Conservation (phyloP, 2,888 invertebrate species). For the Eudasyphora cyanicolor region DNA sequence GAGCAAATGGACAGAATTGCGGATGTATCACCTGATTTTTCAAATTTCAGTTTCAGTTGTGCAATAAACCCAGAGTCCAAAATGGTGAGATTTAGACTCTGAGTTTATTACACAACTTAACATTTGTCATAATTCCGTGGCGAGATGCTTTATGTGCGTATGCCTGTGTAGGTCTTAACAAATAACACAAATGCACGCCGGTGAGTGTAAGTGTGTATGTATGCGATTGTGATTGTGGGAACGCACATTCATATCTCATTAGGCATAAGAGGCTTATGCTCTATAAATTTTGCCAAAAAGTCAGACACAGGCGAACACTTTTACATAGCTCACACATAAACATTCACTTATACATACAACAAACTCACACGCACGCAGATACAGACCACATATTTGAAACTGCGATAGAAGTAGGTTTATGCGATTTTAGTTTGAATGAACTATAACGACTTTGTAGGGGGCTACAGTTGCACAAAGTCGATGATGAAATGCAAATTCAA, state of each 20-base stretch:
- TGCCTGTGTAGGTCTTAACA: constrained; percentile 1
- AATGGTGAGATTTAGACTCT: too few relatives aligned
- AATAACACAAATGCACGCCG: background rate
- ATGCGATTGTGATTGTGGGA: background rate
- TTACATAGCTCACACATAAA: background rate
- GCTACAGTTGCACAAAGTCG: too few relatives aligned
- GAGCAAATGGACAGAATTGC: too few relatives aligned
- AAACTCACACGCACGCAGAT: background rate
- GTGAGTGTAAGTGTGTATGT: background rate
- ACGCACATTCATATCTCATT: constrained; percentile 66
- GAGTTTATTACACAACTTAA: too few relatives aligned
- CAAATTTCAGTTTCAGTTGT: too few relatives aligned
- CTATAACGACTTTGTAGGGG: background rate
- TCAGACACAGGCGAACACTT: constrained; percentile 60
- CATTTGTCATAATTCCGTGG: too few relatives aligned
- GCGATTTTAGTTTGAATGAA: too few relatives aligned
- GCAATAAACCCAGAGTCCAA: too few relatives aligned
- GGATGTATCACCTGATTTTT: too few relatives aligned
- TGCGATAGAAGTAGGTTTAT: too few relatives aligned
- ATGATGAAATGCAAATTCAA: too few relatives aligned
- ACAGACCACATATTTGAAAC: too few relatives aligned
- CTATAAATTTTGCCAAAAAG: constrained; percentile 65
- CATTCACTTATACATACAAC: background rate
- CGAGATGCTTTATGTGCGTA: background rate
- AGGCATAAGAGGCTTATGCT: constrained; percentile 65